These are phyloP conservation scores for Spheniscus humboldti DNA, from an alignment of 2,797 vertebrate species.

Conservation along the genomic window DNA sequence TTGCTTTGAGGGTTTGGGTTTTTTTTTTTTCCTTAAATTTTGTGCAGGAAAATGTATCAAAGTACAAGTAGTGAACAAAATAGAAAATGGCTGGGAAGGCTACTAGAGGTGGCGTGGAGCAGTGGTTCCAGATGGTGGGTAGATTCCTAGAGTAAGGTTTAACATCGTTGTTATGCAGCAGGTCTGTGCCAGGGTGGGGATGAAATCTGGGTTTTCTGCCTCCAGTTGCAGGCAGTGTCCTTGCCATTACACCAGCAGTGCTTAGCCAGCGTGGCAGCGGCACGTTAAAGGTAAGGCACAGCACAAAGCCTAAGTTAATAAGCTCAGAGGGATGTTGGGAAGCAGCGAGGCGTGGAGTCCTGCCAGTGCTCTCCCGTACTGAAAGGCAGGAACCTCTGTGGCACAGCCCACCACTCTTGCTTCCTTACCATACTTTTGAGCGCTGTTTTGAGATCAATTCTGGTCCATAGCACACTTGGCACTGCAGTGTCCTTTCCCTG, in stretches of 20 bases:
- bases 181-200: neutral
- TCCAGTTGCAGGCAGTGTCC: neutral
- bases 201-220: neutral
- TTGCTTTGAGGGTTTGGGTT: neutral
- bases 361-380: neutral
- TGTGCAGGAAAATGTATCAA: neutral
- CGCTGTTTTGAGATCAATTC: neutral
- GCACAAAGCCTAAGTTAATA: neutral
- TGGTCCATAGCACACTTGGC: neutral
- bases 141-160: neutral
- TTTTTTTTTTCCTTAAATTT: neutral
- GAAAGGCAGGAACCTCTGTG: neutral
- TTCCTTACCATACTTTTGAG: neutral
- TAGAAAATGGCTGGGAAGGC: neutral
- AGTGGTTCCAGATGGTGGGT: neutral
- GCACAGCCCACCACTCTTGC: neutral
- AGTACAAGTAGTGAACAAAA: neutral
- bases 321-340: neutral
- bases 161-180: neutral
- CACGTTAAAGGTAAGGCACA: neutral
- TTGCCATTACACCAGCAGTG: neutral
- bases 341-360: neutral
- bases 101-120: neutral
- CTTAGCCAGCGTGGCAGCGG: neutral
- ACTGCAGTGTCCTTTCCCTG: neutral